These are phyloP conservation scores for Actinopyga echinites DNA, from an alignment of 53 echinoderm and acorn worm genomes.

Conservation along the genomic window DNA sequence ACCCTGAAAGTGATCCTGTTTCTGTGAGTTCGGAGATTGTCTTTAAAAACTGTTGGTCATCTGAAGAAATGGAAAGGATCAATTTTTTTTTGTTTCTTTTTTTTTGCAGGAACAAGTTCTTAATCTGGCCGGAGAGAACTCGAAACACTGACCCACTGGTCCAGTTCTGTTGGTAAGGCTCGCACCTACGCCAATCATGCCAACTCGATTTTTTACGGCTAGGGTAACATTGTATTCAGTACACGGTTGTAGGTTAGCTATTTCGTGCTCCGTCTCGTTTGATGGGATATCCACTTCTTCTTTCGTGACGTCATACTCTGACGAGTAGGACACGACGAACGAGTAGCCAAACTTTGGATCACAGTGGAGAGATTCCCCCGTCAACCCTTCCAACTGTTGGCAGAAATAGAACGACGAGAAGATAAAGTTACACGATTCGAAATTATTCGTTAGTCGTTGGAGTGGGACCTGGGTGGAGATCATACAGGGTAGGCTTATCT, in stretches of 20 bases:
- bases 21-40: too few relatives aligned
- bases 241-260: neutral
- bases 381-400: neutral
- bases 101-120: too few relatives aligned
- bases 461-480: too few relatives aligned
- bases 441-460: too few relatives aligned
- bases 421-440: neutral
- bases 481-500: too few relatives aligned
- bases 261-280: neutral
- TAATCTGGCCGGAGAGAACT: too few relatives aligned
- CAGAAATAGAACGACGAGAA: too few relatives aligned
- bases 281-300: neutral
- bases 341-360: conserved; percentile 19
- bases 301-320: neutral
- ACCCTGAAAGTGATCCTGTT: too few relatives aligned
- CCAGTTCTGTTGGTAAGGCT: neutral
- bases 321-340: conserved; percentile 6
- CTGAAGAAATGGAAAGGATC: too few relatives aligned
- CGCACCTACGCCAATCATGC: neutral
- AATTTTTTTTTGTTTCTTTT: too few relatives aligned
- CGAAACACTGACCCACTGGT: neutral
- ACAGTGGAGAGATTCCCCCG: neutral
- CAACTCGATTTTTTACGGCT: neutral
- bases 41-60: too few relatives aligned
- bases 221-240: neutral